Conservation (phyloP, 2,113 vertebrate genomes). For the Fregetta grallaria region DNA sequence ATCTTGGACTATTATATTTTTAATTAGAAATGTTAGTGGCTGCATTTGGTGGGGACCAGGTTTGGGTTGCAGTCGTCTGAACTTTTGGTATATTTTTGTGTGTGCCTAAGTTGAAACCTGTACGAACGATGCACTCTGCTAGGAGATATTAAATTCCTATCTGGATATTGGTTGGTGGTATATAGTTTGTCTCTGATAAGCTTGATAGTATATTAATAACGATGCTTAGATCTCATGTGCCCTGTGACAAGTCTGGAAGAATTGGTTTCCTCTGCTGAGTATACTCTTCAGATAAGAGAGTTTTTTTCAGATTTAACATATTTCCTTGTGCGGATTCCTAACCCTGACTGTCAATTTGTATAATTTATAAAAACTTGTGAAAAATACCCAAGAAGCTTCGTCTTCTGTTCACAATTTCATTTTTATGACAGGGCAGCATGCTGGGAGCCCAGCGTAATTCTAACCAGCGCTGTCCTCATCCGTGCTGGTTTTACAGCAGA, state of each 20-base stretch:
- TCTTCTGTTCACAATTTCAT: neutral
- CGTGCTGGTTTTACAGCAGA: neutral
- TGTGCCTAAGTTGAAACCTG: neutral
- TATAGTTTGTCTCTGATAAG: neutral
- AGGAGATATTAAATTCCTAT: neutral
- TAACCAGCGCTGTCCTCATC: neutral
- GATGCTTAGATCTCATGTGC: neutral
- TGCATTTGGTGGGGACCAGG: neutral
- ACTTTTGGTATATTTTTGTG: neutral
- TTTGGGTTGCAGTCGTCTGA: neutral
- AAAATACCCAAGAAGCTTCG: neutral
- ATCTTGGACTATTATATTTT: neutral
- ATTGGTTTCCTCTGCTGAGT: neutral
- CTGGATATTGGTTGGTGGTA: neutral
- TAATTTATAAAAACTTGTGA: neutral
- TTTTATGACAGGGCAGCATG: neutral
- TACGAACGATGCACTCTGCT: rapidly evolving
- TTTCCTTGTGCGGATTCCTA: neutral
- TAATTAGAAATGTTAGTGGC: neutral
- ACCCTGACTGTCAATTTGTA: neutral
- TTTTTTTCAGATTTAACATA: neutral
- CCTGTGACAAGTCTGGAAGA: neutral
- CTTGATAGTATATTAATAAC: neutral
- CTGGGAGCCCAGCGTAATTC: neutral
- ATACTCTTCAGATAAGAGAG: neutral